These are phyloP conservation scores for Panulirus ornatus DNA, from an alignment of 1,140 invertebrate genomes.

Conservation along the genomic window DNA sequence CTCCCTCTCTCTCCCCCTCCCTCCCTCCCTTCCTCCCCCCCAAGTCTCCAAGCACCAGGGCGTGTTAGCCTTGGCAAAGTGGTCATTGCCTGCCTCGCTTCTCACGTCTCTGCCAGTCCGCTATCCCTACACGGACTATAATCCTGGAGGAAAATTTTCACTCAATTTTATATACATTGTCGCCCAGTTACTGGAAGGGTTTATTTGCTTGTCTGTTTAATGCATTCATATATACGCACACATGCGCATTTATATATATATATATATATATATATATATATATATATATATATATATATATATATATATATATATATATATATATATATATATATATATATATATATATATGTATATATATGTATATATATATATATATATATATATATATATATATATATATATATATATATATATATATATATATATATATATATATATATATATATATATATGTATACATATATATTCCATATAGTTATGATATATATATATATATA, in stretches of 20 bases:
- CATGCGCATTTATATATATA: not conserved
- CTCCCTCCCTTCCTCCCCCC: not conserved
- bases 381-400: slow-evolving; percentile 18
- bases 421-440: not conserved
- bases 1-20: not conserved
- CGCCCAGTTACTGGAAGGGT: not conserved
- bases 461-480: not conserved
- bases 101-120: not conserved
- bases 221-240: not conserved
- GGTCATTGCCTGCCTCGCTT: not conserved
- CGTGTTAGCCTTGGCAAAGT: not conserved
- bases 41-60: not conserved
- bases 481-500: slow-evolving; percentile 35
- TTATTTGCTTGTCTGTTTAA: slow-evolving; percentile 19
- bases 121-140: not conserved
- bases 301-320: not conserved
- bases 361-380: not conserved
- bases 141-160: not conserved
- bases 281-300: not conserved
- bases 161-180: slow-evolving; percentile 20
- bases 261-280: not conserved
- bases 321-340: not conserved
- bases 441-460: slow-evolving; percentile 14
- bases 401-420: slow-evolving; percentile 1
- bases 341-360: not conserved